These are phyloP conservation scores for Phrynosoma platyrhinos DNA, from an alignment of 2,113 vertebrate genomes.

Conservation along the genomic window DNA sequence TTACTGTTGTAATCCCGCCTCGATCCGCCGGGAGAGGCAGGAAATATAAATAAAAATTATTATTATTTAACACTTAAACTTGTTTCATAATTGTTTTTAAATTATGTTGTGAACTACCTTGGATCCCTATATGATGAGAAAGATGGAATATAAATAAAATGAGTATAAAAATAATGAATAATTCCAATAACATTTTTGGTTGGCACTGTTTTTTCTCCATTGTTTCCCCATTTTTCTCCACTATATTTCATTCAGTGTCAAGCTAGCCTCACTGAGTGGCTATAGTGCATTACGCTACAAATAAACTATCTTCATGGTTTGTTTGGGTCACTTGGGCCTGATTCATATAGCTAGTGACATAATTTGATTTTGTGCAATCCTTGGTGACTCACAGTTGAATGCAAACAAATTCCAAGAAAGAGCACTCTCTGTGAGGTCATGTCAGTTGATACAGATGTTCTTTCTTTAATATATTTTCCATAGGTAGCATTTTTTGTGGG, in stretches of 20 bases:
- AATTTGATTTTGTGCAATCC: not conserved
- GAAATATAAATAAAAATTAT: too few relatives aligned
- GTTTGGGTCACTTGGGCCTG: slow-evolving; percentile 43
- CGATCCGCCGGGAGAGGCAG: too few relatives aligned
- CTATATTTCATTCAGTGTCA: slow-evolving; percentile 1
- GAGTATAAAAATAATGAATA: too few relatives aligned
- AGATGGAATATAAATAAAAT: too few relatives aligned
- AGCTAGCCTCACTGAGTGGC: slow-evolving; percentile 45
- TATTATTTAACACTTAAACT: too few relatives aligned
- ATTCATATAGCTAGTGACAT: not conserved
- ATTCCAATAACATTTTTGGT: slow-evolving; percentile 26
- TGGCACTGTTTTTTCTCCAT: not conserved
- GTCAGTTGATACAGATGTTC: not conserved
- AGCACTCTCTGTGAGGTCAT: not conserved
- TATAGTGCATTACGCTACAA: slow-evolving; percentile 32
- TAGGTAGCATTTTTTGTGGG: not conserved
- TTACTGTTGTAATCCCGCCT: too few relatives aligned
- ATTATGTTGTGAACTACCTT: too few relatives aligned
- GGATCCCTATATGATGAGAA: too few relatives aligned
- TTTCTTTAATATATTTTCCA: too few relatives aligned
- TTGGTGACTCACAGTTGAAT: not conserved
- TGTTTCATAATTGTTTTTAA: too few relatives aligned
- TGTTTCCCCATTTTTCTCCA: slow-evolving; percentile 21
- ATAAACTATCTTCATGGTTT: slow-evolving; percentile 44
- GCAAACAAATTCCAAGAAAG: not conserved